Conservation (phyloP, 2,797 vertebrate genomes). For the Mormyrops boulengeri region DNA sequence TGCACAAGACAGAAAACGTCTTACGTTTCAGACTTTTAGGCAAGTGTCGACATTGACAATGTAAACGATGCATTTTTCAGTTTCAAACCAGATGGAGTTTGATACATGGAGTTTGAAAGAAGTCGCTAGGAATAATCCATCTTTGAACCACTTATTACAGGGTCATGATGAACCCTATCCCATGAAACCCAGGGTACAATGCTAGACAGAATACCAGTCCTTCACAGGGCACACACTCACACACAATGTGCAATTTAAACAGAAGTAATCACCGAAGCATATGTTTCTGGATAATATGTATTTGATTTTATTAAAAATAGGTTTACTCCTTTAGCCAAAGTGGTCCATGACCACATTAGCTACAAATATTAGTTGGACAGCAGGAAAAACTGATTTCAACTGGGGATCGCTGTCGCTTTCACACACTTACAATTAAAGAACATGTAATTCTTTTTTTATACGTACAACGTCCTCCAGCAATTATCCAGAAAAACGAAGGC, state of each 20-base stretch:
- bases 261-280: neutral
- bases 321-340: constrained; percentile 28
- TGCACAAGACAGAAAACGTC: constrained; percentile 51
- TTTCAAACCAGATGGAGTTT: constrained; percentile 4
- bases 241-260: neutral
- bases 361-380: constrained; percentile 37
- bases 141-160: neutral
- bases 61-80: neutral
- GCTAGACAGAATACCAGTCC: neutral
- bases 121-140: neutral
- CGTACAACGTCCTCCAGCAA: constrained; percentile 22
- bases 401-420: constrained; percentile 30
- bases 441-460: constrained; percentile 22
- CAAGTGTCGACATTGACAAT: neutral
- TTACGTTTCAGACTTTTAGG: constrained; percentile 39
- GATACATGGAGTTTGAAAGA: neutral
- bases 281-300: neutral
- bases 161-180: neutral
- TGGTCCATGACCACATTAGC: constrained; percentile 35
- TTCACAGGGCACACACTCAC: neutral
- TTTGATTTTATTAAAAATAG: constrained; percentile 6
- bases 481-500: constrained; percentile 25
- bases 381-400: constrained; percentile 41
- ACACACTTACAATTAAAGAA: constrained; percentile 27
- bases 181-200: neutral